Percentiles rank a stretch among this genome's conserved stretches.
Evolutionary conservation across 2,113 vertebrate genomes (phyloP).

Genomic region (Coturnix japonica): DNA sequence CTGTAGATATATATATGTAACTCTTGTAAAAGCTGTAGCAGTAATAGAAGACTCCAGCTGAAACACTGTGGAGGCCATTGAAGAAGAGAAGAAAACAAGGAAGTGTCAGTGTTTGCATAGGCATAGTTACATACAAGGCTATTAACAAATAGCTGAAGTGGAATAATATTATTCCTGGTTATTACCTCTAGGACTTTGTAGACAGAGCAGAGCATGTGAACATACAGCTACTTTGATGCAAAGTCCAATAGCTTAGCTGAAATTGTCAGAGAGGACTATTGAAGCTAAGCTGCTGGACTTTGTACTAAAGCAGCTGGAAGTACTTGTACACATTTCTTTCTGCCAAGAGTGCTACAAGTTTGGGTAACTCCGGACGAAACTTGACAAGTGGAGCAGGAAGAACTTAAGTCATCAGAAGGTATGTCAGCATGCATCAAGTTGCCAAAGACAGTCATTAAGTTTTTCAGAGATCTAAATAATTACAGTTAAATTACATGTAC

Average conservation of each 20-base stretch:
- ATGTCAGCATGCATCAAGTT: background rate
- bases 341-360: background rate
- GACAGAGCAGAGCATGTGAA: background rate
- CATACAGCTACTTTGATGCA: background rate
- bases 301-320: constrained; percentile 12
- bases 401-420: background rate
- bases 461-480: background rate
- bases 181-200: background rate
- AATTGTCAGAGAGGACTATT: constrained; percentile 9
- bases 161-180: background rate
- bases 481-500: background rate
- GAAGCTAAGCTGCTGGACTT: constrained; percentile 46
- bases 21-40: background rate
- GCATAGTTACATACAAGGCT: background rate
- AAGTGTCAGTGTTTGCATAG: background rate
- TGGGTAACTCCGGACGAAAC: background rate
- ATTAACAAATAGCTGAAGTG: background rate
- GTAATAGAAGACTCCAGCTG: background rate
- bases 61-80: background rate
- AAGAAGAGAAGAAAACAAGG: background rate
- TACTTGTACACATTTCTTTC: background rate
- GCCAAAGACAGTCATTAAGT: background rate
- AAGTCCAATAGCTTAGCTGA: constrained; percentile 50
- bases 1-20: background rate
- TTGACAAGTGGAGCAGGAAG: background rate